Conservation (phyloP, 30 jellyfish, hydroid and myxozoan species). For the Aurelia coerulea region DNA sequence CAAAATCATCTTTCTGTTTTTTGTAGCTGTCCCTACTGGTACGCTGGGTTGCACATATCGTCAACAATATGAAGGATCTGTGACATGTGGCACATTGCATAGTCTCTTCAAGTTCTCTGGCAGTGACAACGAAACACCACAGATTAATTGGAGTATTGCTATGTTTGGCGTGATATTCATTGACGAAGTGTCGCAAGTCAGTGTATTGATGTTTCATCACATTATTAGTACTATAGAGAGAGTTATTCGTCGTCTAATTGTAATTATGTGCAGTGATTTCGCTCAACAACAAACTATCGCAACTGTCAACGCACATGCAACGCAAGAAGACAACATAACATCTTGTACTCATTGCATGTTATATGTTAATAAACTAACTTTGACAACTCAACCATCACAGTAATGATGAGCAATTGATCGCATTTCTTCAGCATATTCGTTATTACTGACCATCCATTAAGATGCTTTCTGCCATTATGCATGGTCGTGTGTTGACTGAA, state of each 20-base stretch:
- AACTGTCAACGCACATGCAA: not conserved
- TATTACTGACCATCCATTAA: not conserved
- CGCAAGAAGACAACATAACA: not conserved
- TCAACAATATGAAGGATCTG: not conserved
- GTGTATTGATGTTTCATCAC: not conserved
- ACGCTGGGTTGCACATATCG: conserved; percentile 20
- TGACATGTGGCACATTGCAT: conserved; percentile 40
- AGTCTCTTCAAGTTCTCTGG: not conserved
- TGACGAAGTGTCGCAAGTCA: conserved; percentile 37
- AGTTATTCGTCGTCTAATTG: not conserved
- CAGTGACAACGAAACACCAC: not conserved
- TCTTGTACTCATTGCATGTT: conserved; percentile 5
- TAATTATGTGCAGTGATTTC: conserved; percentile 35
- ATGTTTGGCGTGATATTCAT: conserved; percentile 6
- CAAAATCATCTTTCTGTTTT: not conserved
- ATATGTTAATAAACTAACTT: not conserved
- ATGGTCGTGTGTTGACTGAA: not conserved
- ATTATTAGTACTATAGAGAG: not conserved
- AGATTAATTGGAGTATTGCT: conserved; percentile 35
- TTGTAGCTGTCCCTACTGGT: conserved; percentile 51
- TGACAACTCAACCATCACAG: not conserved
- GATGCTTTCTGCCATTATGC: not conserved
- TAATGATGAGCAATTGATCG: not conserved
- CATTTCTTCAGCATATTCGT: not conserved
- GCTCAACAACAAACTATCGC: conserved; percentile 51